These are phyloP conservation scores for Xestia rhomboidea DNA, from an alignment of 2,888 invertebrate species.

Conservation along the genomic window DNA sequence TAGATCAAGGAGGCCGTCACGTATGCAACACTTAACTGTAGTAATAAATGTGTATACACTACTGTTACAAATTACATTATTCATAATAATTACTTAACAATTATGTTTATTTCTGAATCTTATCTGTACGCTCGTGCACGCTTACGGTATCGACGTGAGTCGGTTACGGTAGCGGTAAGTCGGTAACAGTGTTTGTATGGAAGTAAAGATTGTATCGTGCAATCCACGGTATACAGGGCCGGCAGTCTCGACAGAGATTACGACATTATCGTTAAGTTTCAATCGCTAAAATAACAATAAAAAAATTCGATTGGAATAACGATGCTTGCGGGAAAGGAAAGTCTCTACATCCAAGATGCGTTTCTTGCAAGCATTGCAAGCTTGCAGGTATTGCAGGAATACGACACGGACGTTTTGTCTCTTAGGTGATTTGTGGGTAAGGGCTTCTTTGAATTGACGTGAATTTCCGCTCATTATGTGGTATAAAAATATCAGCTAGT, in stretches of 20 bases:
- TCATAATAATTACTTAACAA: slow-evolving; percentile 35
- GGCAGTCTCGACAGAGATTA: no score
- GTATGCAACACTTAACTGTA: neutral
- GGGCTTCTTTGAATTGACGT: neutral
- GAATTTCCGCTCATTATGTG: neutral
- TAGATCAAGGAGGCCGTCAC: neutral
- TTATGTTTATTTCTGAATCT: slow-evolving; percentile 29
- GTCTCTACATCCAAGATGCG: no score
- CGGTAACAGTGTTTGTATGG: slow-evolving; percentile 25
- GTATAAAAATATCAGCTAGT: neutral
- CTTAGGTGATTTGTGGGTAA: neutral
- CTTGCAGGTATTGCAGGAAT: neutral
- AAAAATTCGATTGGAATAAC: no score
- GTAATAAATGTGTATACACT: neutral
- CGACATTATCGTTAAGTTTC: no score
- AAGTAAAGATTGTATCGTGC: slow-evolving; percentile 27
- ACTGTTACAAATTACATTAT: slow-evolving; percentile 28
- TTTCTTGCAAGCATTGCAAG: no score
- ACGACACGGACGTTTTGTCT: no score
- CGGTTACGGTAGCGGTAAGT: slow-evolving; percentile 33
- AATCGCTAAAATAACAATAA: no score
- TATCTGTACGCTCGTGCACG: slow-evolving; percentile 45
- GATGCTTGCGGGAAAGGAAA: no score
- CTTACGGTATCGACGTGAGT: slow-evolving; percentile 49
- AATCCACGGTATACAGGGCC: neutral